phyloP scores from a whole-genome alignment of 2,888 invertebrate species.

The Andrena minutula region DNA sequence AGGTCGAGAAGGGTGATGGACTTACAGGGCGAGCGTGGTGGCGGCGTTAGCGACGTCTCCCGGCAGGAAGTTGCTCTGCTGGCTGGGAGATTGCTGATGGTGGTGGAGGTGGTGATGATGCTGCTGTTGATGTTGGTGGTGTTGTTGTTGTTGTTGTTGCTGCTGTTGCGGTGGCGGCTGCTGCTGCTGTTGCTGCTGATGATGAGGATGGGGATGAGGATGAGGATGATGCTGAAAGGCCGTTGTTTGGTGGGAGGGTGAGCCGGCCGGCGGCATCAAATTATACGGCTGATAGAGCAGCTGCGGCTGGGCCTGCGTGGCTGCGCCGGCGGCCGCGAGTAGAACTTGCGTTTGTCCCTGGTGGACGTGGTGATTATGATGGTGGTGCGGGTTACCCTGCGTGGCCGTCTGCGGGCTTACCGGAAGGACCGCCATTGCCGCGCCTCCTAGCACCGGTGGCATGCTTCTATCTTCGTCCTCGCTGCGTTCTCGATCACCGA shows the following conservation, averaged over 20 bases:
- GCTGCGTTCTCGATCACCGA: constrained; percentile 32
- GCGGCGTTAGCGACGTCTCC: constrained; percentile 71
- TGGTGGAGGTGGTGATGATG: constrained; percentile 65
- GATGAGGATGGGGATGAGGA: constrained; percentile 65
- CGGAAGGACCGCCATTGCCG: constrained; percentile 85
- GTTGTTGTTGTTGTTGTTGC: constrained; percentile 55
- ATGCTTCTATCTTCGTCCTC: constrained; percentile 74
- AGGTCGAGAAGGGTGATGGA: constrained; percentile 25
- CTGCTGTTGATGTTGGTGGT: constrained; percentile 51
- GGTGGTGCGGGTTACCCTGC: constrained; percentile 81
- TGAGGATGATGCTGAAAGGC: constrained; percentile 76
- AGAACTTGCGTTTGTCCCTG: constrained; percentile 79
- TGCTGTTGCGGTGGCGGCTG: constrained; percentile 66
- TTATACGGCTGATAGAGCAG: constrained; percentile 84
- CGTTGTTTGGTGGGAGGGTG: constrained; percentile 74
- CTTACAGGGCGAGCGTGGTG: constrained; percentile 76
- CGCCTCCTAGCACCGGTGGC: constrained; percentile 85
- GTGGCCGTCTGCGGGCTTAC: constrained; percentile 84
- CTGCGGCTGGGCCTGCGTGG: constrained; percentile 78
- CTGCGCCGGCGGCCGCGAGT: constrained; percentile 67
- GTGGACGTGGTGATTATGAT: constrained; percentile 72
- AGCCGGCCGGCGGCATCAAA: constrained; percentile 78
- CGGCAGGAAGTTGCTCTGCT: constrained; percentile 72
- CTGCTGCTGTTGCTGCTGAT: constrained; percentile 60
- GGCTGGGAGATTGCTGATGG: constrained; percentile 67